These are phyloP conservation scores for Actenoides hombroni DNA, from an alignment of 2,113 vertebrate genomes.

Conservation along the genomic window DNA sequence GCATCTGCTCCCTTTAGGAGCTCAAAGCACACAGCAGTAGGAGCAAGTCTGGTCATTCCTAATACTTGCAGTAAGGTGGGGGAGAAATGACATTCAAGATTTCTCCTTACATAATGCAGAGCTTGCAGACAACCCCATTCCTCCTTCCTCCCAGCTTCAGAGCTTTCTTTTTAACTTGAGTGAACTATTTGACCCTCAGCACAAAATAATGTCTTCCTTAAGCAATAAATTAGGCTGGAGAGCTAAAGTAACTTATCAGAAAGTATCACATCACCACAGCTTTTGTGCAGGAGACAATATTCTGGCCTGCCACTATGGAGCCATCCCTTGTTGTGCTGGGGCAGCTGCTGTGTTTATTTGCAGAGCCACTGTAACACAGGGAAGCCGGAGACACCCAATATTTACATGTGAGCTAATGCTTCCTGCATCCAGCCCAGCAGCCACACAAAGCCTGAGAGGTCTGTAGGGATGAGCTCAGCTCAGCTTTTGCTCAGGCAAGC, in stretches of 20 bases:
- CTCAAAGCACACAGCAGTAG: neutral
- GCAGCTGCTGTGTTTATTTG: neutral
- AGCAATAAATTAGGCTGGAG: neutral
- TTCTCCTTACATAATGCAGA: neutral
- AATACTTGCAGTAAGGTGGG: neutral
- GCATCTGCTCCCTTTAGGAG: neutral
- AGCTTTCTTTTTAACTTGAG: neutral
- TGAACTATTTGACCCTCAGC: neutral
- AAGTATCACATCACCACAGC: neutral
- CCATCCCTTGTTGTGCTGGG: neutral
- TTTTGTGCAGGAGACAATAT: neutral
- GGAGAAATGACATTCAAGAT: neutral
- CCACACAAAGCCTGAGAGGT: neutral
- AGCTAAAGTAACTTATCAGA: neutral
- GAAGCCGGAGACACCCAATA: neutral
- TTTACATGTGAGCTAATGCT: neutral
- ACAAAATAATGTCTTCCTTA: neutral
- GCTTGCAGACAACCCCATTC: neutral
- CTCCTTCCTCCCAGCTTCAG: neutral
- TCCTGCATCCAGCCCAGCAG: neutral
- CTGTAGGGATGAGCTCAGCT: neutral
- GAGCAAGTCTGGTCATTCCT: neutral
- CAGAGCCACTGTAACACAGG: neutral
- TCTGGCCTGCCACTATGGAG: neutral
- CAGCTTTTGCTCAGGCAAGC: neutral